A percentile compares a stretch with the other conserved stretches of the same genome.
phyloP scores from a whole-genome alignment of 2,797 vertebrate species.

The Aeoliscus strigatus region DNA sequence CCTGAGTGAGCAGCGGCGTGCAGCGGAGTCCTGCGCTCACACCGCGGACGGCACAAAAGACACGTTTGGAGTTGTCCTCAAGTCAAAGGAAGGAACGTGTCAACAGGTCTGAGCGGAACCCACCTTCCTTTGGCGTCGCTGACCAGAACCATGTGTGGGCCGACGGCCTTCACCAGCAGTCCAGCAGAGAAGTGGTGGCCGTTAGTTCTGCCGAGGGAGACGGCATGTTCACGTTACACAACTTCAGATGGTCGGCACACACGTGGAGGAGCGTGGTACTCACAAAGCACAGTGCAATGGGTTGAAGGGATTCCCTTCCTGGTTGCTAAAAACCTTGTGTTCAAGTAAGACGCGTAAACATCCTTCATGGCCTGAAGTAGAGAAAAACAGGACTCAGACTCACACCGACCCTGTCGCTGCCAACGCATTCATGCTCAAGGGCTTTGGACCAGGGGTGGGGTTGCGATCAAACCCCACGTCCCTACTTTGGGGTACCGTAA shows the following conservation, averaged over 20 bases:
- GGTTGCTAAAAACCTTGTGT: conserved; percentile 83
- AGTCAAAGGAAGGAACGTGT: background rate
- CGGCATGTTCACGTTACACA: background rate
- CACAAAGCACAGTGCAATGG: conserved; percentile 98
- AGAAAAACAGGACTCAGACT: conserved; percentile 6
- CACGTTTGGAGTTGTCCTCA: no score
- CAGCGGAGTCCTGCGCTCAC: conserved; percentile 82
- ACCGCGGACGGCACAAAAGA: conserved; percentile 1
- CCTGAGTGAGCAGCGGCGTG: conserved; percentile 93
- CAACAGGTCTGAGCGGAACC: conserved; percentile 14
- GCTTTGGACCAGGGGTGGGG: no score
- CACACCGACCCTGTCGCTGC: background rate
- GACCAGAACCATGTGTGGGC: conserved; percentile 81
- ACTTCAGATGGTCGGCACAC: no score
- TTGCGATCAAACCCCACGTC: no score
- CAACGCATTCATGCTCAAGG: no score
- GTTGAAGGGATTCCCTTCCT: conserved; percentile 89
- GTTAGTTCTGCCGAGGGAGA: conserved; percentile 79
- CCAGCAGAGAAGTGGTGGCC: conserved; percentile 87
- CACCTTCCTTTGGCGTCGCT: conserved; percentile 94
- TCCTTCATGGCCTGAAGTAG: conserved; percentile 83
- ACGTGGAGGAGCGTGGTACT: conserved; percentile 71
- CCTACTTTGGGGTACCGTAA: no score
- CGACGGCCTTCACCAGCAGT: conserved; percentile 74
- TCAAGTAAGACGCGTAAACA: conserved; percentile 98